Evolutionary conservation across 1,140 invertebrate genomes (phyloP), one percentile per base, ranked within the genome.

Genomic region (Drosophila kepulauana): DNA sequence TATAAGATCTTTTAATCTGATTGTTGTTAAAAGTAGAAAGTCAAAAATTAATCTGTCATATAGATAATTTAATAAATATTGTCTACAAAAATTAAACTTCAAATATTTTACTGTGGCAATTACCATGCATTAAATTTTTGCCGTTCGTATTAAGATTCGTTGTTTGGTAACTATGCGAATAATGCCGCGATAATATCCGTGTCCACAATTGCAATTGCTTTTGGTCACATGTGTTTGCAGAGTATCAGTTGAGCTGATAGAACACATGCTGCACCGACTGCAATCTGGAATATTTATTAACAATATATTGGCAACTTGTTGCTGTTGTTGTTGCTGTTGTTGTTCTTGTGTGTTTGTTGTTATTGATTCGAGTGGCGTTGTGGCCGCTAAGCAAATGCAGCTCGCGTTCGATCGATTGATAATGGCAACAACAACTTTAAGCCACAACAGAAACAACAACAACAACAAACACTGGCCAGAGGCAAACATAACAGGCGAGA

Each of bases 341-440:
- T 28, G 48, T 33, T 48, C 25, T 33, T 57, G 45, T 68, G 57
- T 78, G 52, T 48, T 45, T 70, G 62, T 65, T 78, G 58, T 52
- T 78, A 75, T 78, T 78, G 59, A 69, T 70, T 75, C 59, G 61
- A 76, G 78, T 70, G 65, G 52, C 41, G 58, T 43, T 69, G 20
- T 25, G 70, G 73, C 78, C 82, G 79, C 85, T 87, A 87, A 87
- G 76, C 79, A 87, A 87, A 88, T 89, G 84, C 84, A 82, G 82
- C 77, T 87, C 82, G 82, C 84, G 85, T 87, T 84, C 84, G 84
- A 87, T 87, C 84, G 85, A 87, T 87, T 87, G 84, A 87, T 87
- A 87, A 88, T 87, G 73, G 73, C 84, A 80, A 76, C 72, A 81
- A 78, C 56, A 61, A 59, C 76, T 65, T 43, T 25, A 25, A 25